These are phyloP conservation scores for Tiliqua scincoides DNA, from an alignment of 2,113 vertebrate genomes.

Conservation along the genomic window DNA sequence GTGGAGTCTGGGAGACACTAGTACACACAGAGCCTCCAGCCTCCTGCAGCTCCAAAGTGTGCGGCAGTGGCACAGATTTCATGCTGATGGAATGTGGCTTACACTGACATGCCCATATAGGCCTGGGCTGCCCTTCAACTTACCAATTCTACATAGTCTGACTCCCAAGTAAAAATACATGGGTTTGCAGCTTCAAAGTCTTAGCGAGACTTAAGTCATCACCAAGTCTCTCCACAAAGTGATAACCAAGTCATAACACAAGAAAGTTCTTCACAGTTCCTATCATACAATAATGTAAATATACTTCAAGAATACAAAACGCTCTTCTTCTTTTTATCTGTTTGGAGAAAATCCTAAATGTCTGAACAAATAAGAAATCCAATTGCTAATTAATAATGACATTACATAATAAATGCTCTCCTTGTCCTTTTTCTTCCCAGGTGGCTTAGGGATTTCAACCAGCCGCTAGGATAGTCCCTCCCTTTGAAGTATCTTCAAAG, in stretches of 20 bases:
- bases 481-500: neutral
- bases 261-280: neutral
- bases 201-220: no score
- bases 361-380: neutral
- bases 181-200: no score
- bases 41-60: no score
- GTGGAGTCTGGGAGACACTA: no score
- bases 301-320: neutral
- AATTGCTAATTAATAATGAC: neutral
- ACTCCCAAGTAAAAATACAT: no score
- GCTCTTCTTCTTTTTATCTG: neutral
- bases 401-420: neutral
- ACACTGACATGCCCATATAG: no score
- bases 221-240: no score
- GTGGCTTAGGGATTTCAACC: neutral
- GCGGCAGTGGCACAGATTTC: no score
- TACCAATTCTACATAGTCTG: no score
- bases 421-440: neutral
- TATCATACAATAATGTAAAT: neutral
- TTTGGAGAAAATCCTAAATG: neutral
- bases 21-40: no score
- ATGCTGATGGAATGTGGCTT: no score
- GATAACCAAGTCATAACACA: neutral
- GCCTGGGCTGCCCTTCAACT: no score
- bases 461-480: neutral